A percentile compares a stretch with the other conserved stretches of the same genome.
These are phyloP conservation scores for Acrocephalus kingi DNA, from an alignment of 2,113 vertebrate genomes.

Conservation along the genomic window DNA sequence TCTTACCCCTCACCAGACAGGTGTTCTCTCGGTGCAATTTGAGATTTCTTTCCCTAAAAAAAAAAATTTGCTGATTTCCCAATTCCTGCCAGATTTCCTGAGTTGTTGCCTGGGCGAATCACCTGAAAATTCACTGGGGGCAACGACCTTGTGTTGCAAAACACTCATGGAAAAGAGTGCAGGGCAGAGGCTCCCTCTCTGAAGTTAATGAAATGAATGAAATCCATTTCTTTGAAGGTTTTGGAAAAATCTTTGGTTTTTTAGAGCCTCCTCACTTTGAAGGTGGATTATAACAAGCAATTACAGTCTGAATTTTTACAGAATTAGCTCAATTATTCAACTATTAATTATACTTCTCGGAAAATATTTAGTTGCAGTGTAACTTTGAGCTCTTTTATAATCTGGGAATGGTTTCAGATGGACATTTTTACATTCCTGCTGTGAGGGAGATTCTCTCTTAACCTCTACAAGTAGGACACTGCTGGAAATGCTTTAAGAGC, in stretches of 20 bases:
- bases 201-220: background rate
- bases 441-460: background rate
- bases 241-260: background rate
- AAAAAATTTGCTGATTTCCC: background rate
- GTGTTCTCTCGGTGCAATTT: background rate
- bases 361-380: background rate
- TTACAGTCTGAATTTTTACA: background rate
- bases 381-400: background rate
- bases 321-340: background rate
- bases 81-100: background rate
- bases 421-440: fast-evolving
- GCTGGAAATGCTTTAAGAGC: background rate
- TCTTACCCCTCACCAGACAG: background rate
- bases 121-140: background rate
- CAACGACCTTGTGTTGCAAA: background rate
- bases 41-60: background rate
- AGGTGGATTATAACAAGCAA: background rate
- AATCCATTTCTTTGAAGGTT: background rate
- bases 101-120: background rate
- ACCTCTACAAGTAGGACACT: fast-evolving
- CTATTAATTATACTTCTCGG: fast-evolving
- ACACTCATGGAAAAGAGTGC: background rate
- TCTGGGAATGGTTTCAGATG: background rate
- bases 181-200: background rate
- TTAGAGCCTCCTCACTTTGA: background rate